Evolutionary conservation across 1,140 invertebrate genomes (phyloP).

Genomic region (Agrypnia vestita): DNA sequence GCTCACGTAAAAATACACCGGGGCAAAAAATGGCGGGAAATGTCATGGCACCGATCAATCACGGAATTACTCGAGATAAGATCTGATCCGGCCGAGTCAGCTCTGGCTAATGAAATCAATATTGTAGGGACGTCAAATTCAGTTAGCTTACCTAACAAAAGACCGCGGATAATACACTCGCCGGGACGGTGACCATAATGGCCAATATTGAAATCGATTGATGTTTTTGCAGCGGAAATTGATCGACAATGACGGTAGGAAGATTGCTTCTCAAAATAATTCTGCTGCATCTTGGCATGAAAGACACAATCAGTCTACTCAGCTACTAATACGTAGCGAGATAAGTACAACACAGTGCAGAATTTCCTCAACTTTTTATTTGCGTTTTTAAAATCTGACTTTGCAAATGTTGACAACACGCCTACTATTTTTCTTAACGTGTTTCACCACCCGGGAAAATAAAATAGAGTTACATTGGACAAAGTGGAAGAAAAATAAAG

Average conservation of each 20-base stretch:
- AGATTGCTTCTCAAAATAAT: slow-evolving; percentile 27
- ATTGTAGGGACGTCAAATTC: slow-evolving; percentile 15
- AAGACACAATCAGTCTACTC: too few species aligned
- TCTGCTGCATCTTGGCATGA: too few species aligned
- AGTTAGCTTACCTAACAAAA: background rate
- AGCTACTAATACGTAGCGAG: too few species aligned
- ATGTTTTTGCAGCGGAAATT: slow-evolving; percentile 5
- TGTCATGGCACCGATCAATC: slow-evolving; percentile 57
- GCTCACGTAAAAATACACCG: slow-evolving; percentile 23
- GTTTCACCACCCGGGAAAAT: too few species aligned
- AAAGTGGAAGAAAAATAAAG: too few species aligned
- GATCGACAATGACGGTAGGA: background rate
- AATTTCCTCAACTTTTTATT: too few species aligned
- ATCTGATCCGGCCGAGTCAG: slow-evolving; percentile 37
- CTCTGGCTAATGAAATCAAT: slow-evolving; percentile 59
- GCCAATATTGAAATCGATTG: slow-evolving; percentile 21
- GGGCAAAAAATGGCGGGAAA: slow-evolving; percentile 45
- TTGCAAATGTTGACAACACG: too few species aligned
- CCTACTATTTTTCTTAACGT: too few species aligned
- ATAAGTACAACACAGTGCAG: too few species aligned
- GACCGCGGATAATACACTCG: slow-evolving; percentile 17
- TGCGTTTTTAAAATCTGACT: too few species aligned
- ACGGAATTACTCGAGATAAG: slow-evolving; percentile 51
- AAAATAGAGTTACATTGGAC: too few species aligned
- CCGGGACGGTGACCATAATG: background rate